phyloP scores from a whole-genome alignment of 2,888 invertebrate species.

The Agrochola lota region DNA sequence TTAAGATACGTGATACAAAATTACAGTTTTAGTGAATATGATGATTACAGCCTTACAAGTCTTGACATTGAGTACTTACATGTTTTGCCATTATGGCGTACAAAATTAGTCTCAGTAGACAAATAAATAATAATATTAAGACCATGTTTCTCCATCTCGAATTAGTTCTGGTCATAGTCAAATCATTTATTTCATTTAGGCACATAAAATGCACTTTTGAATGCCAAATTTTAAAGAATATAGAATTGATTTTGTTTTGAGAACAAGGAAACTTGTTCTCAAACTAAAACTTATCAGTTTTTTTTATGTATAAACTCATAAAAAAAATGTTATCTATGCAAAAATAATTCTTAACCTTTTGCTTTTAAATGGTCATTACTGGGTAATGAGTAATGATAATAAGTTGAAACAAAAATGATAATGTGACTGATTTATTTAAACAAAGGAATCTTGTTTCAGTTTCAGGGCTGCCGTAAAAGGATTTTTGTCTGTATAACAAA shows the following conservation, averaged over 20 bases:
- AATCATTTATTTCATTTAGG: not conserved
- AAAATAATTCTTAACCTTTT: not conserved
- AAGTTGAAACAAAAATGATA: not conserved
- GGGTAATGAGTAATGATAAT: not conserved
- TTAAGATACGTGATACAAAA: too few relatives aligned
- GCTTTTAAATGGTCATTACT: not conserved
- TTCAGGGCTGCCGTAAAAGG: not conserved
- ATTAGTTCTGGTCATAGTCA: not conserved
- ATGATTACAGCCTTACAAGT: too few relatives aligned
- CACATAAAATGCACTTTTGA: not conserved
- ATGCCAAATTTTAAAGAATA: not conserved
- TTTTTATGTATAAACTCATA: not conserved
- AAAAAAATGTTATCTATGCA: not conserved
- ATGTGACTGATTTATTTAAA: not conserved
- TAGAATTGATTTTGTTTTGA: not conserved
- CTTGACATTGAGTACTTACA: too few relatives aligned
- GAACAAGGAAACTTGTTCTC: not conserved
- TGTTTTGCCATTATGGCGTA: too few relatives aligned
- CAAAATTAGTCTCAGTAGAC: too few relatives aligned
- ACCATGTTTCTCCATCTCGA: not conserved
- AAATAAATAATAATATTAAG: too few relatives aligned
- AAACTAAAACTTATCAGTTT: not conserved
- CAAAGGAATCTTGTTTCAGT: not conserved
- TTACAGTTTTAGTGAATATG: too few relatives aligned
- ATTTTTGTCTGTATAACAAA: not conserved